Evolutionary conservation across 1,140 invertebrate species (phyloP).

Genomic region (Saxidomus purpurata): DNA sequence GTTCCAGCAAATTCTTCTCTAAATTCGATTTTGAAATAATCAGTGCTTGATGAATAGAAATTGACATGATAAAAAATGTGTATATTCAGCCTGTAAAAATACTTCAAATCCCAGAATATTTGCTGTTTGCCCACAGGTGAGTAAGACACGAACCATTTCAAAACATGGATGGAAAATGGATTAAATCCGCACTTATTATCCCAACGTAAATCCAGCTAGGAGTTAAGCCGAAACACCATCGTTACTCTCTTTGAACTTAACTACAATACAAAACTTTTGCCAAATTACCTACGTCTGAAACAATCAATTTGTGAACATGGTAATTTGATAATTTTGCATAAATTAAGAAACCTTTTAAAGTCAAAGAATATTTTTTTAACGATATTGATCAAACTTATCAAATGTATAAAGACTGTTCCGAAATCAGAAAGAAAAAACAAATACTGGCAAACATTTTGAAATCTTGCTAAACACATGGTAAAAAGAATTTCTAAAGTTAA

Average conservation of each 20-base stretch:
- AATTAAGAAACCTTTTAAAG: too few species aligned
- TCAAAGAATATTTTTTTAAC: too few species aligned
- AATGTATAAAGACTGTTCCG: too few species aligned
- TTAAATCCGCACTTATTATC: constrained; percentile 10
- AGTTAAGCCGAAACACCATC: not conserved
- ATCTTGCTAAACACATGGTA: too few species aligned
- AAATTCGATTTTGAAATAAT: constrained; percentile 6
- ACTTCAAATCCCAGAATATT: not conserved
- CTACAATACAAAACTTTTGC: not conserved
- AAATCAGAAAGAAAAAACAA: too few species aligned
- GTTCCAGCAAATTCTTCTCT: not conserved
- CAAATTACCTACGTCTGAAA: not conserved
- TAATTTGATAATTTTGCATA: too few species aligned
- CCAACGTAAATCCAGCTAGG: not conserved
- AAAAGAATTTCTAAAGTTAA: too few species aligned
- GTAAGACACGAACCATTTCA: not conserved
- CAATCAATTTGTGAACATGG: not conserved
- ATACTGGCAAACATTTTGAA: too few species aligned
- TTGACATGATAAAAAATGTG: constrained; percentile 10
- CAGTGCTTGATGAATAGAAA: not conserved
- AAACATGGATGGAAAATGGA: constrained; percentile 14
- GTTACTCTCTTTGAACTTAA: constrained; percentile 9
- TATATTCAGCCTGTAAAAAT: constrained; percentile 5
- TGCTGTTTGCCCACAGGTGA: not conserved
- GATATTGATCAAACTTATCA: too few species aligned